Base-by-base conservation (phyloP, 2,888 invertebrate genomes). In the Leucoma salicis region DNA sequence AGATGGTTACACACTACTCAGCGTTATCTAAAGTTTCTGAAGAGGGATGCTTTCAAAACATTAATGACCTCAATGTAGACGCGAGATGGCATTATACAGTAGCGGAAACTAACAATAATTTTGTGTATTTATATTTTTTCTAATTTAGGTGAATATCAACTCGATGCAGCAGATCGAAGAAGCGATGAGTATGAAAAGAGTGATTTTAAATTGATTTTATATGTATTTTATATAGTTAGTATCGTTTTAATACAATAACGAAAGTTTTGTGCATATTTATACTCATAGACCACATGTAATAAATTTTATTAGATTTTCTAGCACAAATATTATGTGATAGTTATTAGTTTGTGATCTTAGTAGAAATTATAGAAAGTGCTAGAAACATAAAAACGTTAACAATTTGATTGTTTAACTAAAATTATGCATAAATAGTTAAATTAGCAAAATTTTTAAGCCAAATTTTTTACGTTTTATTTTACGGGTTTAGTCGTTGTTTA, bases 151-250 rank as follows among this genome's bases (percentile, higher is more conserved):
- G 74, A 77, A 70, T 62, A 46, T 48, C 73, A 41, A 49, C 63
- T 45, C 51, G 46, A 53, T 45, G 53, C 60, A 65, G 56, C 57
- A 57, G 65, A 46, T 37, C 44, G 24, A 54, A 28, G 46, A 55
- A 57, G 48, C 76, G 77, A 74, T 83, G 71, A 78, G 78, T 81
- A 78, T 66, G 67, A 31, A 31, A 55, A 70, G 66, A 63, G 58
- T 58, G 53, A 40, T 33, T 35, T 27, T 36, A 42, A 11, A 36
- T 35, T 53, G 42, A 47, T 36, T 34, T 14, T 42, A 0, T 18
- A 27, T 32, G 11, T 21, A 29, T 14, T 14, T 14, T 11, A 27
- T 11, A 27, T 27, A 27, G 1, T 10, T 27, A 27, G 27, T 11
- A 3, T 11, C n/a, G 37, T 43, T 15, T 38, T 5, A 31, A 35